Conservation (phyloP, 2,888 invertebrate species). For the Neocrepidodera transversa region DNA sequence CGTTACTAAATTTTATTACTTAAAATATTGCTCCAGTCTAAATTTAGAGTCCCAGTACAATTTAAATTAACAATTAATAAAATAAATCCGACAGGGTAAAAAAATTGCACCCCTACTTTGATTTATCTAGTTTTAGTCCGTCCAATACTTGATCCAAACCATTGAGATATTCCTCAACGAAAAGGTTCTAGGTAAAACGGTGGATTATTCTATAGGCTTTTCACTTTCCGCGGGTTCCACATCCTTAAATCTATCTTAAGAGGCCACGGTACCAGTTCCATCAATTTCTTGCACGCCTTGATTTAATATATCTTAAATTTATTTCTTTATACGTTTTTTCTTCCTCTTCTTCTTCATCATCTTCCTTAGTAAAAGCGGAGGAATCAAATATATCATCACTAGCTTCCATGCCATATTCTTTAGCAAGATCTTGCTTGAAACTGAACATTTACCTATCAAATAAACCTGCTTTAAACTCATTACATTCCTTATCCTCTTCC, state of each 20-base stretch:
- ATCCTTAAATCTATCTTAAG: slow-evolving; percentile 69
- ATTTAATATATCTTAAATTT: slow-evolving; percentile 74
- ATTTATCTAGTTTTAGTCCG: slow-evolving; percentile 77
- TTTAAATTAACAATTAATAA: slow-evolving; percentile 16
- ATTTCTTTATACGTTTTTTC: slow-evolving; percentile 65
- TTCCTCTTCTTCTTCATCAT: slow-evolving; percentile 70
- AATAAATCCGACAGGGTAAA: slow-evolving; percentile 36
- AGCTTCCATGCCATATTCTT: slow-evolving; percentile 83
- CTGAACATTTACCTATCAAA: slow-evolving; percentile 99
- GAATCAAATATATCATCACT: slow-evolving; percentile 85
- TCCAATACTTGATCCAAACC: slow-evolving; percentile 82
- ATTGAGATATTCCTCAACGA: slow-evolving; percentile 83
- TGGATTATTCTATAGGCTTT: slow-evolving; percentile 59
- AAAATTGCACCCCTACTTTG: slow-evolving; percentile 30
- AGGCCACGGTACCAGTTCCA: slow-evolving; percentile 76
- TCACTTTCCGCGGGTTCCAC: slow-evolving; percentile 47
- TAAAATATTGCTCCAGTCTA: too few relatives aligned
- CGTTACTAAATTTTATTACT: too few relatives aligned
- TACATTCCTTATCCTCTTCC: slow-evolving; percentile 90
- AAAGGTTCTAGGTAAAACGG: slow-evolving; percentile 85
- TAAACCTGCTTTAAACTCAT: slow-evolving; percentile 86
- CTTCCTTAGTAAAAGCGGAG: slow-evolving; percentile 69
- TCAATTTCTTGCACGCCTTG: slow-evolving; percentile 82
- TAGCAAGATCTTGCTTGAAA: slow-evolving; percentile 95
- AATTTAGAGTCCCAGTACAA: slow-evolving; percentile 17